Base-by-base conservation (phyloP, 2,113 vertebrate species). In the Pollimyrus isidori region DNA sequence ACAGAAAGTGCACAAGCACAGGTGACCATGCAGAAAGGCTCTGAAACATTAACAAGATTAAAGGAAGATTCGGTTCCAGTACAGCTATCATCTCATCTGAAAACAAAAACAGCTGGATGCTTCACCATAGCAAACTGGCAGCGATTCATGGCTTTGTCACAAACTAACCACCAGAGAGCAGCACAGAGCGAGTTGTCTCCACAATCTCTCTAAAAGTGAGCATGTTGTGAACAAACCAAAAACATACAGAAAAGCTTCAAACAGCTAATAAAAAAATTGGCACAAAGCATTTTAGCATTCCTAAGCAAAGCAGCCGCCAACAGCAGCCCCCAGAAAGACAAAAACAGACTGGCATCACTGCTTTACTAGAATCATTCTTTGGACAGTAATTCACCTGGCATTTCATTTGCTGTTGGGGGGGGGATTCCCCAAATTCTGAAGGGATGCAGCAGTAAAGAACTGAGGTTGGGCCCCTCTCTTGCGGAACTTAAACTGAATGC, bases 1-100 rank as follows among this genome's bases (percentile, higher is more conserved):
- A 56, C 19, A 85, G 21, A 83, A 83, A 87, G 85, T 53, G 85
- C 30, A 76, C 21, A 53, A 15, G 88, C 89, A 48, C 7, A 84
- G 21, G 50, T 85, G 69, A 86, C 49, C 49, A 84, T 52, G 65
- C 84, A 89, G 90, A 15, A 53, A 53, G 17, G 49, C 49, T 87
- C 15, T 87, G 50, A 87, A 87, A 53, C 50, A 39, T 50, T 35
- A 87, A 52, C 30, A 21, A 35, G 49, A n/a, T 15, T 30, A 87
- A 39, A 39, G 15, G 17, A 87, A 39, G 50, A 30, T 87, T 87
- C 49, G 1, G 11, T 56, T 42, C 23, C 23, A 26, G 73, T 80
- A 39, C 69, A 76, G 15, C 35, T 39, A 80, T 80, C 30, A 80
- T 80, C 73, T 80, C 35, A 19, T 76, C 73, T 39, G 35, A 76